Conservation (phyloP, 2,888 invertebrate species). For the Agrotis exclamationis region DNA sequence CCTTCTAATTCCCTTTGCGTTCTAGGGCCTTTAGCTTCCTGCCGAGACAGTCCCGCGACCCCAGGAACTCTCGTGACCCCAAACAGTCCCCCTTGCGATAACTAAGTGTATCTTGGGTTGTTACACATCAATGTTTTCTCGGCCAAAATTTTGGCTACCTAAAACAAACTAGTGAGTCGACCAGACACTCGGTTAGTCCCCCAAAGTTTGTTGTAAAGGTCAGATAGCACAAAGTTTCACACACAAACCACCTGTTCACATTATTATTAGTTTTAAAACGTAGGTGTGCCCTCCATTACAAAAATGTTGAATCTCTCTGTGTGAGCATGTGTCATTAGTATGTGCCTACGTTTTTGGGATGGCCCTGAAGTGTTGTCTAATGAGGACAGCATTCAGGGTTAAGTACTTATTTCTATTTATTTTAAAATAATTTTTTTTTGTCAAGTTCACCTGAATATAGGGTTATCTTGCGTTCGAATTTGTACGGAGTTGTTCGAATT, state of each 20-base stretch:
- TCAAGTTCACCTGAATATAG: background rate
- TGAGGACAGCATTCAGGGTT: slow-evolving; percentile 52
- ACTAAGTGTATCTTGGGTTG: too few relatives aligned
- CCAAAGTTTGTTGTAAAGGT: slow-evolving; percentile 18
- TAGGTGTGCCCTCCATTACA: slow-evolving; percentile 31
- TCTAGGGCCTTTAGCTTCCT: too few relatives aligned
- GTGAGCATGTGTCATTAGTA: slow-evolving; percentile 41
- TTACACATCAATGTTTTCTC: background rate
- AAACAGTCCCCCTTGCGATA: too few relatives aligned
- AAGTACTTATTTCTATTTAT: slow-evolving; percentile 13
- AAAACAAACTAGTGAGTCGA: background rate
- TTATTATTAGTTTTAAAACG: slow-evolving; percentile 33
- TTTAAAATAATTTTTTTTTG: slow-evolving; percentile 9
- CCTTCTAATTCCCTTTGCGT: too few relatives aligned
- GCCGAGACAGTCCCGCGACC: too few relatives aligned
- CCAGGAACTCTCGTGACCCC: too few relatives aligned
- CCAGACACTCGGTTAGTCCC: background rate
- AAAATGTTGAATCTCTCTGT: slow-evolving; percentile 33
- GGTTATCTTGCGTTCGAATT: too few relatives aligned
- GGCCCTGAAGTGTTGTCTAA: slow-evolving; percentile 46
- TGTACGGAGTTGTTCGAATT: too few relatives aligned
- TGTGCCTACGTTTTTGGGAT: slow-evolving; percentile 28
- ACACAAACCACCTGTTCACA: slow-evolving; percentile 17
- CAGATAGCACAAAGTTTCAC: slow-evolving; percentile 17
- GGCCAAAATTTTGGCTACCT: background rate